Conservation (phyloP, 2,113 vertebrate genomes). For the Syrrhaptes paradoxus region DNA sequence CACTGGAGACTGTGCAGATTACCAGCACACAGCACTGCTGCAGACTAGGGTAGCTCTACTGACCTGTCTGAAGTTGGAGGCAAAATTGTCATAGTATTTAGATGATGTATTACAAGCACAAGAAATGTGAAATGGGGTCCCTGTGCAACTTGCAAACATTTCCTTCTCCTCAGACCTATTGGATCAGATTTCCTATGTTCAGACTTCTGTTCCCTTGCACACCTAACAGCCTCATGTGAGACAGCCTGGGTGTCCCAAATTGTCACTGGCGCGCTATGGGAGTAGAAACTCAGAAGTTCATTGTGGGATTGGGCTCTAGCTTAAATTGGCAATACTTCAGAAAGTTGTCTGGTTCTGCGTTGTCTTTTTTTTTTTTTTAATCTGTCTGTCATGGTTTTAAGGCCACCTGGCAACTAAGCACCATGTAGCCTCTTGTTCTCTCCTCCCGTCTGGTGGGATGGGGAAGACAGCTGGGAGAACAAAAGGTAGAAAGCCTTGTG, state of each 20-base stretch:
- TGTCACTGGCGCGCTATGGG: background rate
- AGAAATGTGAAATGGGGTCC: background rate
- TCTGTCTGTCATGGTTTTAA: too few species aligned
- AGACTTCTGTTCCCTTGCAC: background rate
- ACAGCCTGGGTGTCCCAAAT: background rate
- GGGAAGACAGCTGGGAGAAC: too few species aligned
- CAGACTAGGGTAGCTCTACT: background rate
- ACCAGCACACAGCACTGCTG: background rate
- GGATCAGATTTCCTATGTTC: background rate
- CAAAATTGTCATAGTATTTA: background rate
- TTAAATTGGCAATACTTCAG: background rate
- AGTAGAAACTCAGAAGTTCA: background rate
- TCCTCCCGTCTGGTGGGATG: too few species aligned
- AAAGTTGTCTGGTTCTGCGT: background rate
- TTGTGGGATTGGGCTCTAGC: fast-evolving
- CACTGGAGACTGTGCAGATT: background rate
- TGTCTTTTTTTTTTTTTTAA: background rate
- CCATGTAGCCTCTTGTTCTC: too few species aligned
- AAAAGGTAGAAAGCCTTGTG: too few species aligned
- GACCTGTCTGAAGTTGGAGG: background rate
- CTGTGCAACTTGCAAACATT: background rate
- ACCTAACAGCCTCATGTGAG: background rate
- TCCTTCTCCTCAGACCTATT: background rate
- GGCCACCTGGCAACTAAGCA: too few species aligned
- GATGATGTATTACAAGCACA: constrained; percentile 1